A percentile compares a stretch with the other conserved stretches of the same genome.
Evolutionary conservation across 2,888 invertebrate species (phyloP).

Genomic region (Phragmatobia fuliginosa): DNA sequence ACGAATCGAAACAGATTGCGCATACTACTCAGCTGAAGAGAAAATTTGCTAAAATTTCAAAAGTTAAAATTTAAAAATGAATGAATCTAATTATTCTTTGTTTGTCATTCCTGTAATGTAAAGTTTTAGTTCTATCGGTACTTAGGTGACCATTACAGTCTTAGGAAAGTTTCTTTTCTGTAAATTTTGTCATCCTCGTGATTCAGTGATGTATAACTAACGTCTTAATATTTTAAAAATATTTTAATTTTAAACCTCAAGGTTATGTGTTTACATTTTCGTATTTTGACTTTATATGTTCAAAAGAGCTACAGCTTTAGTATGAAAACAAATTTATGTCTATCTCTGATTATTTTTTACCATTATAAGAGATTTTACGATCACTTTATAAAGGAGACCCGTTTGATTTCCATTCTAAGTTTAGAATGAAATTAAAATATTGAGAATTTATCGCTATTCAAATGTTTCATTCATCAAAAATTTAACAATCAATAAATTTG

Average conservation of each 20-base stretch:
- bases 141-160: too few species aligned
- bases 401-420: conserved; percentile 15
- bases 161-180: too few species aligned
- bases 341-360: conserved; percentile 7
- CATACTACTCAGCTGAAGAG: too few species aligned
- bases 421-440: conserved; percentile 20
- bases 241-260: neutral
- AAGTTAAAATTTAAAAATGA: too few species aligned
- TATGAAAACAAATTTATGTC: neutral
- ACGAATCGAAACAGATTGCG: too few species aligned
- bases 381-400: conserved; percentile 3
- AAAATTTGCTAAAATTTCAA: too few species aligned
- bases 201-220: too few species aligned
- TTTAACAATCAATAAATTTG: conserved; percentile 32
- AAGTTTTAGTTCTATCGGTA: too few species aligned
- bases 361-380: conserved; percentile 17
- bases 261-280: neutral
- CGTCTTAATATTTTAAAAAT: too few species aligned
- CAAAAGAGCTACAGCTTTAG: neutral
- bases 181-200: too few species aligned
- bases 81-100: too few species aligned
- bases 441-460: conserved; percentile 18
- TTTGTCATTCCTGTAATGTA: too few species aligned
- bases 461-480: conserved; percentile 43
- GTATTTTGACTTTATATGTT: neutral